Base-by-base conservation (phyloP, 1,140 invertebrate genomes). In the Cheumatopsyche charites region DNA sequence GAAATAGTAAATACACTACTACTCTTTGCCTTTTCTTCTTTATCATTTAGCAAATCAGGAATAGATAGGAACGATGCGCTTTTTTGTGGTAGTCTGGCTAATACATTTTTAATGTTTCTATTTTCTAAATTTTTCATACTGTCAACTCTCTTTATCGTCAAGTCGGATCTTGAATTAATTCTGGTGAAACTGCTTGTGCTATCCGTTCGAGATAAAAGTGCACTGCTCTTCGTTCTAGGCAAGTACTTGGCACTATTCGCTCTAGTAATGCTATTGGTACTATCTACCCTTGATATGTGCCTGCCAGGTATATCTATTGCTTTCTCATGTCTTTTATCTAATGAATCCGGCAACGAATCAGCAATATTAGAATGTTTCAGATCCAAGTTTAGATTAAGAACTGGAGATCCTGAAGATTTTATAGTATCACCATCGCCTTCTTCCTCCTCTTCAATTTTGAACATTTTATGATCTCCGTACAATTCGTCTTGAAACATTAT, bases 401-500 rank as follows among this genome's bases (percentile, higher is more conserved):
- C 58, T 36, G 66, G 67, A 23, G 67, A 65, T 3, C 25, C 42
- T 19, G 65, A 65, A 17, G 65, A 62, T 36, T 73, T 73, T 1
- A 26, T 21, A 52, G 65, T 19, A 12, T 36, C 58, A 61, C 13
- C 68, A 4, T 76, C 74, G 1, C 77, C 77, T 77, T 84, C 82
- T 75, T 84, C 82, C 73, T 84, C 83, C 78, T 85, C 83, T 45
- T 83, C 83, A 42, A 85, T 85, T 74, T 84, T 83, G 58, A 82
- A 83, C 77, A 84, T 84, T 41, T 81, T 79, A 55, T 82, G 78
- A 36, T 78, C 78, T 0, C 77, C 72, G 17, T 79, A 67, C 1
- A 85, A 79, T 77, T 85, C 83, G 70, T 85, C 83, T 78, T 85
- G 83, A 73, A 85, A 85, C 83, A 85, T 85, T 4, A 85, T 85